These are phyloP conservation scores for Tetramorium alpestre DNA, from an alignment of 1,140 invertebrate genomes.

Conservation along the genomic window DNA sequence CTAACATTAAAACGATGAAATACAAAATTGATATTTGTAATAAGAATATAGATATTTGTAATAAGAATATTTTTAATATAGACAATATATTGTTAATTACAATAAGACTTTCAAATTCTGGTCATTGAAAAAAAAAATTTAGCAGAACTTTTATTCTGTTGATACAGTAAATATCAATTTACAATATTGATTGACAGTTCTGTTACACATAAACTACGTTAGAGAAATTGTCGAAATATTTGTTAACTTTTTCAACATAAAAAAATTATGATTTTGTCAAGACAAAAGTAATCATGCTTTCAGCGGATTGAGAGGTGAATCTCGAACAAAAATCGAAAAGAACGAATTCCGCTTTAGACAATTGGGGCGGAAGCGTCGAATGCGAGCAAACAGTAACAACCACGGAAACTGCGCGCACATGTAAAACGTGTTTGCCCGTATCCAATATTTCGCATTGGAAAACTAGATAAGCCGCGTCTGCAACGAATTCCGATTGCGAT, in stretches of 20 bases:
- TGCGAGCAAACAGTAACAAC: slow-evolving; percentile 52
- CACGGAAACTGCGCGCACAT: slow-evolving; percentile 40
- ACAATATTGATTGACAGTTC: background rate
- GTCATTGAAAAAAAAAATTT: background rate
- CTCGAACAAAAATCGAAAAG: slow-evolving; percentile 34
- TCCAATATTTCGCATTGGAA: slow-evolving; percentile 58
- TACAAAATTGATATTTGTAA: background rate
- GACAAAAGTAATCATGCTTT: slow-evolving; percentile 2
- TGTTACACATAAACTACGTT: background rate
- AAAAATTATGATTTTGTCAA: slow-evolving; percentile 10
- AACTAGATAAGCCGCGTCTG: slow-evolving; percentile 55
- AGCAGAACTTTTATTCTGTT: background rate
- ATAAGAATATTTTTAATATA: background rate
- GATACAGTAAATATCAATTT: slow-evolving; percentile 4
- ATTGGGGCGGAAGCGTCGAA: slow-evolving; percentile 50
- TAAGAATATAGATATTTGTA: background rate
- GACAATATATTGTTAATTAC: background rate
- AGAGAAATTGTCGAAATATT: background rate
- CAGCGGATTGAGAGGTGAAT: slow-evolving; percentile 16
- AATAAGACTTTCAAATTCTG: background rate
- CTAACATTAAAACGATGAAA: background rate
- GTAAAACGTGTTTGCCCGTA: slow-evolving; percentile 53
- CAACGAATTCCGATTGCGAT: slow-evolving; percentile 42
- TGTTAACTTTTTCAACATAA: background rate
- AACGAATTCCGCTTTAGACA: slow-evolving; percentile 53